A percentile compares a stretch with the other conserved stretches of the same genome.
Conservation (phyloP, 1,140 invertebrate genomes). For the Pachyrhynchus sulphureomaculatus region DNA sequence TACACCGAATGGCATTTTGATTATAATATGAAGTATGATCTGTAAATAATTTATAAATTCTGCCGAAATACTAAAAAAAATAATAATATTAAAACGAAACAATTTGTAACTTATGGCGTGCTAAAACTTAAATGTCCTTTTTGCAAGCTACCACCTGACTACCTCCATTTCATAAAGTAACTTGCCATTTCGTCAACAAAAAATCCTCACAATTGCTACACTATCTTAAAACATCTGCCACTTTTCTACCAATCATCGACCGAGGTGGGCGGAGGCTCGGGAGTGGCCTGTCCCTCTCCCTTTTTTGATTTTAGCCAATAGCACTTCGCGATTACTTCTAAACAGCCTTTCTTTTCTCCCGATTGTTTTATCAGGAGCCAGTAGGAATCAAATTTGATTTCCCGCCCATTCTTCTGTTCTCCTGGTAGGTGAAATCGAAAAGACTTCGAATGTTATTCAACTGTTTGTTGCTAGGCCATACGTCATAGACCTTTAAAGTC, state of each 20-base stretch:
- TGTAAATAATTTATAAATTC: too few relatives aligned
- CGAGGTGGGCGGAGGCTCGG: background rate
- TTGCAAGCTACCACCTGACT: background rate
- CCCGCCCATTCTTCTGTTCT: background rate
- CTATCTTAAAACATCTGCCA: conserved; percentile 28
- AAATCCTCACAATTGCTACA: conserved; percentile 17
- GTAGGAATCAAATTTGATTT: background rate
- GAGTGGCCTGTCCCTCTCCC: conserved; percentile 6
- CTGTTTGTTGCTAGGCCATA: conserved; percentile 35
- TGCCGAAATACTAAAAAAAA: too few relatives aligned
- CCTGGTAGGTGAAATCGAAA: conserved; percentile 19
- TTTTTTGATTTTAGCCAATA: conserved; percentile 2
- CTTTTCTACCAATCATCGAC: conserved; percentile 19
- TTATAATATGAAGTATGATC: too few relatives aligned
- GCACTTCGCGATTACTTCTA: background rate
- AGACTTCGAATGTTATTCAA: conserved; percentile 33
- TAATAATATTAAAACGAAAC: too few relatives aligned
- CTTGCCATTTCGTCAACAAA: conserved; percentile 32
- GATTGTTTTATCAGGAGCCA: background rate
- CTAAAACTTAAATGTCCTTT: conserved; percentile 11
- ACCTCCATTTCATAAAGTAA: conserved; percentile 21
- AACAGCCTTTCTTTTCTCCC: background rate
- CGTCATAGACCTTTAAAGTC: conserved; percentile 25
- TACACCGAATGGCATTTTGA: too few relatives aligned
- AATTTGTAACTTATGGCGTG: too few relatives aligned